These are phyloP conservation scores for Sebastes alutus DNA, from an alignment of 2,797 vertebrate species.

Conservation along the genomic window DNA sequence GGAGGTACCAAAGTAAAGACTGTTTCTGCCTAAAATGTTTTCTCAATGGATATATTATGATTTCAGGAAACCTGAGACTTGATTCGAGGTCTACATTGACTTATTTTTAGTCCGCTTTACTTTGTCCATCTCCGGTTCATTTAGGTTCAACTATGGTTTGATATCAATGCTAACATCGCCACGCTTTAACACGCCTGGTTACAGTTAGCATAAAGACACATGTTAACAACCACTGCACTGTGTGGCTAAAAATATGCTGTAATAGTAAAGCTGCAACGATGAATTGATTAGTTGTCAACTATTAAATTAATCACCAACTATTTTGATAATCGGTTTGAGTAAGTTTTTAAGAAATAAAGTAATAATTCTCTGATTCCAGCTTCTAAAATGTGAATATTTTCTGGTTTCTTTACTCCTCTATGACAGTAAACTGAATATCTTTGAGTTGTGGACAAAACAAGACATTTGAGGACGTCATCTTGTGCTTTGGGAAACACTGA, in stretches of 20 bases:
- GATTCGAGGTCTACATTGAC: not conserved
- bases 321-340: no score
- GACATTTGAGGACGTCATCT: no score
- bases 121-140: not conserved
- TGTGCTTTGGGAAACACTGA: no score
- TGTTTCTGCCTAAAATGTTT: not conserved
- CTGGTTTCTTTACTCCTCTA: no score
- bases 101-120: not conserved
- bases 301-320: no score
- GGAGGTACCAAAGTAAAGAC: not conserved
- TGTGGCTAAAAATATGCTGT: not conserved
- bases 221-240: not conserved
- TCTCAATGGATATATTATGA: not conserved
- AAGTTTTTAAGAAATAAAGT: no score
- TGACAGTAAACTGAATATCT: no score
- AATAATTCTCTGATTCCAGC: no score
- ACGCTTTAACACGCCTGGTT: not conserved
- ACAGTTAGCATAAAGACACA: not conserved
- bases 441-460: no score
- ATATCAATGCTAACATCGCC: not conserved
- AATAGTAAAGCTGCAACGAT: not conserved
- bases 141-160: not conserved
- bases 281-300: no score
- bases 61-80: not conserved
- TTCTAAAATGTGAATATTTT: no score